Base-by-base conservation (phyloP, 2,888 invertebrate species). In the Tiliacea citrago region DNA sequence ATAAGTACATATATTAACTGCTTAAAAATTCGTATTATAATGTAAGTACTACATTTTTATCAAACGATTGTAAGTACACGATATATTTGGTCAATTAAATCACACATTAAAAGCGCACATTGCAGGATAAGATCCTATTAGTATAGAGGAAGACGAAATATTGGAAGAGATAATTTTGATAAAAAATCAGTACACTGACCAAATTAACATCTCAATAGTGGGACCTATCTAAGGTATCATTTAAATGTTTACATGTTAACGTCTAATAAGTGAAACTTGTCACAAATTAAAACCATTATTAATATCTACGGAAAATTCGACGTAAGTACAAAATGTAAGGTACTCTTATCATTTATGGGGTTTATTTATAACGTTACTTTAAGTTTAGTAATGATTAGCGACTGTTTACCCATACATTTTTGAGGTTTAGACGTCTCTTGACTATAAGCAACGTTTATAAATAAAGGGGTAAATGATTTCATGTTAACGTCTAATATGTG, bases 81-180 rank as follows among this genome's bases (percentile, higher is more conserved):
- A 86, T 88, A 89, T 92, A 92, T 93, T 94, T 94, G 93, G 93
- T 94, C 93, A 93, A 90, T 91, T 90, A 92, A 91, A 93, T 93
- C 93, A 94, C 93, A 92, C 91, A 90, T 92, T 80, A 89, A 90
- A 92, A 92, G 89, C 90, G 86, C 88, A 90, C 86, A 82, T 83
- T 81, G 79, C 72, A 77, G 76, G 58, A 73, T 75, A 79, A 45
- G 24, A 51, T 70, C 61, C 58, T 63, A 67, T 62, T 73, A 73
- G 21, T 71, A 75, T 66, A 76, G 42, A 70, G 90, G 89, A 90
- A 92, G 89, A 90, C 88, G 65, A 75, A 79, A 86, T 75, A 66
- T 69, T 82, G 74, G 72, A 84, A 78, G 71, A 63, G 45, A 58
- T 18, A 18, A 55, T 60, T 53, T 73, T 57, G 18, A 42, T 58